phyloP scores from a whole-genome alignment of 2,113 vertebrate species.

The Henicopernis longicauda region DNA sequence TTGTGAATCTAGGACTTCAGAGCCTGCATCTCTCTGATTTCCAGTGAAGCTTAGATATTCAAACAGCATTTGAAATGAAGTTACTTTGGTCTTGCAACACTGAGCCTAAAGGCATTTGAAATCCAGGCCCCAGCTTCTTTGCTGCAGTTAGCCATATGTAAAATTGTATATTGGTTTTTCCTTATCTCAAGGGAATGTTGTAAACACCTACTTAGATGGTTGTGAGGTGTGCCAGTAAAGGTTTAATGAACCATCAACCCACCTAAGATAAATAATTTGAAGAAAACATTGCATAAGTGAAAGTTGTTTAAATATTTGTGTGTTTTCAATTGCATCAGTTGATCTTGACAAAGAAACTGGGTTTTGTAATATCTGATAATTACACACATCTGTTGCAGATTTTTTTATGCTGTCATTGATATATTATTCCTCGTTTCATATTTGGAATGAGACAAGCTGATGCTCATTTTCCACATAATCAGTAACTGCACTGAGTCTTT shows the following conservation, averaged over 20 bases:
- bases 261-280: background rate
- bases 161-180: background rate
- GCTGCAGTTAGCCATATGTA: background rate
- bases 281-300: background rate
- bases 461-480: background rate
- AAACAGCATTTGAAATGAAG: background rate
- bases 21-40: background rate
- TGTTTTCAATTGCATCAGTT: background rate
- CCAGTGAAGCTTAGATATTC: background rate
- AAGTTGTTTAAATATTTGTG: background rate
- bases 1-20: background rate
- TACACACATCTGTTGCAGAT: background rate
- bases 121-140: background rate
- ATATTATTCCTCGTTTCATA: background rate
- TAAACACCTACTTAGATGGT: background rate
- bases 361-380: background rate
- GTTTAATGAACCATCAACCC: background rate
- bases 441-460: background rate
- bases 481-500: background rate
- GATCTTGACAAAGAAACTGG: background rate
- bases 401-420: background rate
- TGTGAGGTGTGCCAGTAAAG: background rate
- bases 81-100: background rate
- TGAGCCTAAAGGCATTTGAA: background rate
- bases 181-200: background rate